Evolutionary conservation across 2,113 vertebrate genomes (phyloP), one percentile per base, ranked within the genome.

Genomic region (Pygoscelis antarcticus): DNA sequence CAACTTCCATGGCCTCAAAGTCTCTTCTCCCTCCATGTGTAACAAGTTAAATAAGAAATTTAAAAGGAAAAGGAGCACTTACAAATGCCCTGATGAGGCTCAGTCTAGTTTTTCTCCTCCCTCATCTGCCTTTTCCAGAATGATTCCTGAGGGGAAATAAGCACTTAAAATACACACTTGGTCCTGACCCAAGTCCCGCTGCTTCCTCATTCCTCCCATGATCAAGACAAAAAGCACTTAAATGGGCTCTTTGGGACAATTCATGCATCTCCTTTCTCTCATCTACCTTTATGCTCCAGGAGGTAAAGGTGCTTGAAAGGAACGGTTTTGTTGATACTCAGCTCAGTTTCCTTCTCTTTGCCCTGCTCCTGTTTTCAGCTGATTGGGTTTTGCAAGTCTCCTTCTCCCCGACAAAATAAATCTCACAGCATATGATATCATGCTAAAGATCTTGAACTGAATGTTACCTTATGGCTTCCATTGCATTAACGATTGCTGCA

Each of bases 151-250:
- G 82, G 71, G 87, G n/a, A 8, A 49, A 90, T 89, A 95, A 90
- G 66, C 87, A 97, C 96, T 97, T 95, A 93, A 90, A 96, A 93
- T 66, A 86, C 55, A 78, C 38, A 86, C n/a, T 80, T 88, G 71
- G 70, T 93, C 71, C 51, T 95, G 82, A 93, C 51, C 42, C 55
- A 93, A 51, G 82, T 86, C 75, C 84, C 84, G 22, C 21, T 83
- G 51, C 71, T 90, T 83, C 68, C 38, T 71, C n/a, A 52, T 80
- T 88, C 80, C 26, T 85, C 46, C 1, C 4, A 38, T 34, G 46
- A 87, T 68, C 57, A 70, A 88, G 87, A 87, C 54, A 95, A 90
- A 91, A 97, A 78, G 13, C 84, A 93, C 66, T 94, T 94, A 93
- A 96, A 86, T 1, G 18, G 66, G 40, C 74, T 94, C 51, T 88